A percentile compares a stretch with the other conserved stretches of the same genome.
Evolutionary conservation across 2,888 invertebrate genomes (phyloP).

Genomic region (Apamea monoglypha): DNA sequence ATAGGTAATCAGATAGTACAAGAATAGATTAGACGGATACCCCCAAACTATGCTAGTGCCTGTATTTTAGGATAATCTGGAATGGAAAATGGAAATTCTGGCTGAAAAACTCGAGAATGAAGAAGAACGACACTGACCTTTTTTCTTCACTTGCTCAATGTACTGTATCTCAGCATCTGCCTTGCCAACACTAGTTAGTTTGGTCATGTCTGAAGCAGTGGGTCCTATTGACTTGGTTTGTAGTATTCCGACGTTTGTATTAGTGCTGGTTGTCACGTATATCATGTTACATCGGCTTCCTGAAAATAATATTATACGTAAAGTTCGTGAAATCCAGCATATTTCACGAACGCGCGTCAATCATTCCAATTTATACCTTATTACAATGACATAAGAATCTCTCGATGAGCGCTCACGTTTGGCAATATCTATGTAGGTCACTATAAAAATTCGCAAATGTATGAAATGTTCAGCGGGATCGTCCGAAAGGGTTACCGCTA

Average conservation of each 20-base stretch:
- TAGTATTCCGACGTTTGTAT: constrained; percentile 4
- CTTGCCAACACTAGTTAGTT: not conserved
- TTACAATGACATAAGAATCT: not conserved
- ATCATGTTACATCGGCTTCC: not conserved
- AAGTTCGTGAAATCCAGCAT: too few relatives aligned
- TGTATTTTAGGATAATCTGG: not conserved
- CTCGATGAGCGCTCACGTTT: too few relatives aligned
- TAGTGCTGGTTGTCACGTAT: constrained; percentile 39
- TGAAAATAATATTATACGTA: constrained; percentile 3
- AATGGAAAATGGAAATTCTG: not conserved
- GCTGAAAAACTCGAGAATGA: not conserved
- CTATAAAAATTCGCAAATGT: not conserved
- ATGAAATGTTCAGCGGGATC: too few relatives aligned
- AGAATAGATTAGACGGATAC: not conserved
- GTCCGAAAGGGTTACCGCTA: too few relatives aligned
- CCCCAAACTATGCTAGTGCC: not conserved
- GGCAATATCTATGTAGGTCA: not conserved
- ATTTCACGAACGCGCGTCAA: not conserved
- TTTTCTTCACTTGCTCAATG: not conserved
- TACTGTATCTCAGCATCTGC: constrained; percentile 52
- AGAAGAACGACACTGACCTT: constrained; percentile 10
- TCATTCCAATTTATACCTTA: not conserved
- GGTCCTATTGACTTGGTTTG: constrained; percentile 37
- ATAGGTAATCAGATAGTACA: too few relatives aligned
- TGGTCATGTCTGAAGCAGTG: constrained; percentile 37